A percentile compares a stretch with the other conserved stretches of the same genome.
Evolutionary conservation across 1,140 invertebrate genomes (phyloP).

Genomic region (Dolichoris vasculosae): DNA sequence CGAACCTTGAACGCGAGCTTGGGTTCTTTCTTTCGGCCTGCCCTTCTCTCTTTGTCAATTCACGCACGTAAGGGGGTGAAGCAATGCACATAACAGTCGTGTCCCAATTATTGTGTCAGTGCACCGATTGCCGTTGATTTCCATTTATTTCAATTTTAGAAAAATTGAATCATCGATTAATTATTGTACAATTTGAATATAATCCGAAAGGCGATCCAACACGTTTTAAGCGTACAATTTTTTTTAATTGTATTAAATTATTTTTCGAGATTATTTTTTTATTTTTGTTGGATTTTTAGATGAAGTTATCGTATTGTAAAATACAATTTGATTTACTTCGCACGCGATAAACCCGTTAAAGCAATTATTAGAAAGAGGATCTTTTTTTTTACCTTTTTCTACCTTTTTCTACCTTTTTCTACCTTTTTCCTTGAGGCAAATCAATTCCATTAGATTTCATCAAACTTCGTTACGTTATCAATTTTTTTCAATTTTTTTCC

Average conservation of each 20-base stretch:
- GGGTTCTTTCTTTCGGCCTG: neutral
- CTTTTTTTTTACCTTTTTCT: no score
- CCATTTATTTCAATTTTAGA: neutral
- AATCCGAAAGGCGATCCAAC: neutral
- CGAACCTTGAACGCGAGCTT: conserved; percentile 23
- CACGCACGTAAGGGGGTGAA: neutral
- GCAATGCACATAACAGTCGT: neutral
- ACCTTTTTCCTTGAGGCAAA: no score
- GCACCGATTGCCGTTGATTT: neutral
- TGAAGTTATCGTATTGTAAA: no score
- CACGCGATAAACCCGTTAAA: no score
- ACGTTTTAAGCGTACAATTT: neutral
- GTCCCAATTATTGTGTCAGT: neutral
- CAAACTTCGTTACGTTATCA: no score
- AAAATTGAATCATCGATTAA: neutral
- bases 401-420: no score
- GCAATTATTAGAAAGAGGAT: no score
- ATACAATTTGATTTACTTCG: no score
- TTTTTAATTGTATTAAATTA: neutral
- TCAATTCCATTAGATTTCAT: no score
- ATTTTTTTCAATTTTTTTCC: neutral
- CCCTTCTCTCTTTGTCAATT: neutral
- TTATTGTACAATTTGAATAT: no score
- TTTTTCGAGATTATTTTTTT: no score
- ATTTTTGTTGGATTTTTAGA: no score